phyloP scores from a whole-genome alignment of 1,140 invertebrate genomes.

The Meloidogyne exigua region DNA sequence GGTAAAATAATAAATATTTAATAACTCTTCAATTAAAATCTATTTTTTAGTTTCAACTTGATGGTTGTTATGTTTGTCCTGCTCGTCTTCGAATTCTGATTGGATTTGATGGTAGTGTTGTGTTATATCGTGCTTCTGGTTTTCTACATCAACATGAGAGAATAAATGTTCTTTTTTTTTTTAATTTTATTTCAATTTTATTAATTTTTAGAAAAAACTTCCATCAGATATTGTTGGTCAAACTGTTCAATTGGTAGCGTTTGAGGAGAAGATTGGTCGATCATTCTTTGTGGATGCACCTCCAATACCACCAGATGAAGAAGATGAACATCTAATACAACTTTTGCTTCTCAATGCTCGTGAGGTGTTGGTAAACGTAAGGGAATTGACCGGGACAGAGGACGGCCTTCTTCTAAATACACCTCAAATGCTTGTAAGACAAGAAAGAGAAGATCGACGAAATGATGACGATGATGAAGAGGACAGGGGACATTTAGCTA shows the following conservation, averaged over 20 bases:
- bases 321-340: not conserved
- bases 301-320: not conserved
- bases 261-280: not conserved
- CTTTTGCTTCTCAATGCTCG: not conserved
- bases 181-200: not conserved
- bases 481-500: too few relatives aligned
- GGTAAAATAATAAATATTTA: too few relatives aligned
- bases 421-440: not conserved
- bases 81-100: not conserved
- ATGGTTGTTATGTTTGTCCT: slow-evolving; percentile 2
- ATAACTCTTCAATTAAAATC: not conserved
- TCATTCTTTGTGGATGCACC: not conserved
- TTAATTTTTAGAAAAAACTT: not conserved
- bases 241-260: not conserved
- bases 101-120: not conserved
- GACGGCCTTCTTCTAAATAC: not conserved
- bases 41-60: not conserved
- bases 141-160: not conserved
- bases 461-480: not conserved
- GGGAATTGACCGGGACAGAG: not conserved
- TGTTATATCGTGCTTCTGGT: not conserved
- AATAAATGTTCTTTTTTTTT: not conserved
- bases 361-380: not conserved
- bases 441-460: not conserved
- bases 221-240: not conserved